Percentiles rank a stretch among this genome's conserved stretches.
These are phyloP conservation scores for Colistium nudipinnis DNA, from an alignment of 2,113 vertebrate genomes.

Conservation along the genomic window DNA sequence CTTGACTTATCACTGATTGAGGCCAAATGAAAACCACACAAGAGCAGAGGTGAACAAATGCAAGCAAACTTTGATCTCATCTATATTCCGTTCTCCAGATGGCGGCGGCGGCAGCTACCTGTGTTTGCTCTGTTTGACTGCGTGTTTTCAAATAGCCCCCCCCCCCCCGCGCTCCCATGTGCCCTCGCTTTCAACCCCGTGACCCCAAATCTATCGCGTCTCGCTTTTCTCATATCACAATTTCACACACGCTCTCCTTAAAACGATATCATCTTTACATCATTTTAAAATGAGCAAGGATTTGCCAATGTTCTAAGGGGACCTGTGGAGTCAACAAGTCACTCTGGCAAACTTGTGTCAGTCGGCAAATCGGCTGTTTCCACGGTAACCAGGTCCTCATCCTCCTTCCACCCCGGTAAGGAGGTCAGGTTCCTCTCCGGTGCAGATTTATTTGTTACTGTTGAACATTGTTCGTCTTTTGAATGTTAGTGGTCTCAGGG, in stretches of 20 bases:
- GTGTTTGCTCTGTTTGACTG: conserved; percentile 15
- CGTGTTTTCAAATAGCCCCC: conserved; percentile 34
- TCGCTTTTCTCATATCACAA: background rate
- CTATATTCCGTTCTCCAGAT: conserved; percentile 30
- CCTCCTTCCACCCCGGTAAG: conserved; percentile 31
- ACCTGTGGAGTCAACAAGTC: conserved; percentile 35
- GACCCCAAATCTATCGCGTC: background rate
- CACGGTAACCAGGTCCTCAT: conserved; percentile 40
- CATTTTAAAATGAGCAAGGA: background rate
- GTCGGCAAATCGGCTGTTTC: conserved; percentile 44
- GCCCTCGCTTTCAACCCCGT: conserved; percentile 13
- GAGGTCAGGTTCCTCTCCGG: conserved; percentile 35
- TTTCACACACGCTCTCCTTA: background rate
- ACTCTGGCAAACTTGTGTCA: conserved; percentile 36
- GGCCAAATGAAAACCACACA: background rate
- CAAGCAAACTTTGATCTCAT: conserved; percentile 12
- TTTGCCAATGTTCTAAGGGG: background rate
- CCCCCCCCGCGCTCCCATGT: conserved; percentile 36
- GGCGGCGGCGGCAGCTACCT: conserved; percentile 8
- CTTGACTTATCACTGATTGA: conserved; percentile 2
- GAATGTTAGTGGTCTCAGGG: background rate
- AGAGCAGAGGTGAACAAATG: conserved; percentile 8
- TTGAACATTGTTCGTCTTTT: conserved; percentile 10
- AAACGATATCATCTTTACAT: background rate
- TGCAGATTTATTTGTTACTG: conserved; percentile 17